Evolutionary conservation across 1,140 invertebrate species (phyloP).

Genomic region (Saccostrea cuccullata): DNA sequence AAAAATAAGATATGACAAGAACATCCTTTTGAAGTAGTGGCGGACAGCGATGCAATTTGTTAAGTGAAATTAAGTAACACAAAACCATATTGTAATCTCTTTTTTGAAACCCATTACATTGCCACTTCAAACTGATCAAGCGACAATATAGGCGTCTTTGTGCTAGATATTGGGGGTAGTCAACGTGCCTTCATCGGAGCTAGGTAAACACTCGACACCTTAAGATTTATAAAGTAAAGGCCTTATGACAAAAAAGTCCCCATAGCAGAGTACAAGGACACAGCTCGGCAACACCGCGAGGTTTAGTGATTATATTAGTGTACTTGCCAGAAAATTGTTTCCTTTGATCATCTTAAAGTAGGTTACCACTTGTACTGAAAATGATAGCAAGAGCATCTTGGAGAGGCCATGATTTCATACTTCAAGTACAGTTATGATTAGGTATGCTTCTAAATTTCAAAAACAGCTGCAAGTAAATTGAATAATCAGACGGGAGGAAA

Average conservation of each 20-base stretch:
- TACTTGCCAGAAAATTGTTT: slow-evolving; percentile 27
- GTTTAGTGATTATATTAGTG: slow-evolving; percentile 12
- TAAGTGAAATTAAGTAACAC: background rate
- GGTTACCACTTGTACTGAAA: slow-evolving; percentile 33
- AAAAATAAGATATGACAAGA: background rate
- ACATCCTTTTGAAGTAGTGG: background rate
- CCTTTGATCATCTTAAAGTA: slow-evolving; percentile 23
- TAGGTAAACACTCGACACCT: background rate
- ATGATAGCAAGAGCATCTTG: slow-evolving; percentile 17
- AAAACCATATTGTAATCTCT: background rate
- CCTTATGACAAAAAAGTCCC: background rate
- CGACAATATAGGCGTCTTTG: background rate
- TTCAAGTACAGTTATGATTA: slow-evolving; percentile 34
- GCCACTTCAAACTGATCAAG: slow-evolving; percentile 3
- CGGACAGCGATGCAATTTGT: background rate
- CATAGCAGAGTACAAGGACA: background rate
- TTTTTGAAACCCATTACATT: background rate
- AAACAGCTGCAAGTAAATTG: slow-evolving; percentile 37
- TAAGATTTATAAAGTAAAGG: background rate
- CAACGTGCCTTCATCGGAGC: background rate
- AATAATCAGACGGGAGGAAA: slow-evolving; percentile 24
- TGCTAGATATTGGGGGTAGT: background rate
- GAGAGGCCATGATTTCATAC: slow-evolving; percentile 23
- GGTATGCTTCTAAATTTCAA: slow-evolving; percentile 27
- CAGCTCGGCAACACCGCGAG: background rate